These are phyloP conservation scores for Dryas iulia DNA, from an alignment of 1,140 invertebrate genomes.

Conservation along the genomic window DNA sequence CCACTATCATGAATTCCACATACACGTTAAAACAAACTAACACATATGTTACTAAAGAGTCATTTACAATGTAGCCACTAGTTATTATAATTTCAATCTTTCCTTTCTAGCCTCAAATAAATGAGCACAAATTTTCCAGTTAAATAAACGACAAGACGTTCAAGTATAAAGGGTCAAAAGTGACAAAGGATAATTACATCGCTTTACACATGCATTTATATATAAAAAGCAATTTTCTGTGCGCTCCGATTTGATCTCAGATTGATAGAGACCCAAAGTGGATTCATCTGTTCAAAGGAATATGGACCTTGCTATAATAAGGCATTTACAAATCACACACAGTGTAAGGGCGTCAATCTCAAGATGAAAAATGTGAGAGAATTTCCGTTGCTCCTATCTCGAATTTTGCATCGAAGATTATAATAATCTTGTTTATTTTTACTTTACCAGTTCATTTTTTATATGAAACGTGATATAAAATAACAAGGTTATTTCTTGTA, in stretches of 20 bases:
- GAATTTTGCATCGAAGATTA: background rate
- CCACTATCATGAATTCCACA: too few relatives aligned
- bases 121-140: background rate
- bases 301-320: background rate
- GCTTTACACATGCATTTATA: background rate
- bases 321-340: background rate
- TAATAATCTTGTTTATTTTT: background rate
- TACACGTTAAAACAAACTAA: too few relatives aligned
- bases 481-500: too few relatives aligned
- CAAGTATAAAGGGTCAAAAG: background rate
- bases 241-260: background rate
- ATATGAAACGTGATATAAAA: background rate
- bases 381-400: background rate
- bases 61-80: too few relatives aligned
- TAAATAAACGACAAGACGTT: background rate
- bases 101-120: too few relatives aligned
- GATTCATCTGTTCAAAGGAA: background rate
- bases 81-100: too few relatives aligned
- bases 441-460: background rate
- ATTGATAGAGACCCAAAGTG: background rate
- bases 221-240: slow-evolving; percentile 5
- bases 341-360: background rate
- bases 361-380: background rate
- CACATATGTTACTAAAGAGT: too few relatives aligned
- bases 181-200: background rate